Percentiles rank a stretch among this genome's conserved stretches.
These are phyloP conservation scores for Sycophila sp. DNA, from an alignment of 1,140 invertebrate species.

Conservation along the genomic window DNA sequence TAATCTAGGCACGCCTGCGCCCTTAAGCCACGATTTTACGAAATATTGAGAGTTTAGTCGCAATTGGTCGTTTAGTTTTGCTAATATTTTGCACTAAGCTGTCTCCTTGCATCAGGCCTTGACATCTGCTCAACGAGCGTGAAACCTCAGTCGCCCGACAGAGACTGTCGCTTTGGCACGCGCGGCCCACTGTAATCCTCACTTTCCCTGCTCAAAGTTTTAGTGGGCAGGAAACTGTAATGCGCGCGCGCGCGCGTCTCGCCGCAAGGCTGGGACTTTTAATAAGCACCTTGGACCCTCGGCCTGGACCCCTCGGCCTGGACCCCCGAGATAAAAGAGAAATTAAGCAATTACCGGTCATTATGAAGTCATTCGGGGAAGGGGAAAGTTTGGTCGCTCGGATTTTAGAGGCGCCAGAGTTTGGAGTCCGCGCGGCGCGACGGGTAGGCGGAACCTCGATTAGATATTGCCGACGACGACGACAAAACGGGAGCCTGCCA, in stretches of 20 bases:
- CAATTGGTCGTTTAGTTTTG: too few relatives aligned
- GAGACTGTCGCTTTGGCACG: too few relatives aligned
- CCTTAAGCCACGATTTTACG: too few relatives aligned
- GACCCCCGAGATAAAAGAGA: constrained; percentile 49
- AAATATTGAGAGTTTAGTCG: too few relatives aligned
- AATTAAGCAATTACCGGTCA: constrained; percentile 60
- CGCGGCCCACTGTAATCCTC: too few relatives aligned
- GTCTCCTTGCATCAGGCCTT: too few relatives aligned
- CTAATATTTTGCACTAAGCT: too few relatives aligned
- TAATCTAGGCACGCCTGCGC: constrained; percentile 3
- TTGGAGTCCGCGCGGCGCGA: background rate
- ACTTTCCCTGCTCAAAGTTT: too few relatives aligned
- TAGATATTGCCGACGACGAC: constrained; percentile 9
- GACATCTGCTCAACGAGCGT: background rate
- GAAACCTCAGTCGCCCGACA: too few relatives aligned
- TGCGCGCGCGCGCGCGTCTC: background rate
- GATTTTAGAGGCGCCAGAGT: background rate
- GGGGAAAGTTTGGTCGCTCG: background rate
- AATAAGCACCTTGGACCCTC: constrained; percentile 43
- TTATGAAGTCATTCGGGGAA: constrained; percentile 47
- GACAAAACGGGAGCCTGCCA: background rate
- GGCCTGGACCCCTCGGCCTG: background rate
- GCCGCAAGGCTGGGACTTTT: constrained; percentile 41
- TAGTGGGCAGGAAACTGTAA: constrained; percentile 22
- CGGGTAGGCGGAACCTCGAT: background rate